Evolutionary conservation across 1,140 invertebrate genomes (phyloP).

Genomic region (Aphis gossypii): DNA sequence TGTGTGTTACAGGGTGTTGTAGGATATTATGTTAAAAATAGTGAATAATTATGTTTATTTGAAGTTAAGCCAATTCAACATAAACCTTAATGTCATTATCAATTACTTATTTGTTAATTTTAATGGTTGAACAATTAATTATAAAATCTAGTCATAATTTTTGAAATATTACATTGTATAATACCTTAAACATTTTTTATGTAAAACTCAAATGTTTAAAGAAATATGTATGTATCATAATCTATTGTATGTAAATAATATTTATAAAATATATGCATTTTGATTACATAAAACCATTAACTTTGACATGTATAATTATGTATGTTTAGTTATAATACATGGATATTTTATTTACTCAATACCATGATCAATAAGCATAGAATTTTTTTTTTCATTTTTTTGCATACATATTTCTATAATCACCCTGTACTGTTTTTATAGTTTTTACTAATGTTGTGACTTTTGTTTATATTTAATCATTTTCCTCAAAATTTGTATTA

Average conservation of each 20-base stretch:
- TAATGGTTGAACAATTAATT: conserved; percentile 32
- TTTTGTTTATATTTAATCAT: conserved; percentile 24
- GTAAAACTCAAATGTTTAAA: conserved; percentile 10
- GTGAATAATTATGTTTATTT: conserved; percentile 25
- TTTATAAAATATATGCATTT: conserved; percentile 31
- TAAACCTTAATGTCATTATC: background rate
- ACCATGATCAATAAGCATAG: background rate
- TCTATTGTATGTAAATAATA: background rate
- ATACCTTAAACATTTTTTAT: background rate
- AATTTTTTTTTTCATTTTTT: background rate
- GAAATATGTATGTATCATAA: conserved; percentile 24
- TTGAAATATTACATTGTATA: conserved; percentile 33
- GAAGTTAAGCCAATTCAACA: background rate
- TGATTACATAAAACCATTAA: background rate
- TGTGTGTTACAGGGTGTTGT: conserved; percentile 55
- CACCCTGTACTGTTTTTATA: conserved; percentile 53
- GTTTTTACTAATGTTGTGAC: conserved; percentile 40
- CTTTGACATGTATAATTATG: background rate
- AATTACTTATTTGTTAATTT: conserved; percentile 14
- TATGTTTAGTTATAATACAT: background rate
- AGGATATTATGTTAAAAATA: conserved; percentile 32
- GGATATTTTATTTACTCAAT: background rate
- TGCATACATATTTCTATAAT: conserved; percentile 37
- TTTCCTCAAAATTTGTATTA: conserved; percentile 35
- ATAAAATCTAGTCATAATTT: conserved; percentile 48